Base-by-base conservation (phyloP, 2,797 vertebrate genomes). In the Simalia tracyae region DNA sequence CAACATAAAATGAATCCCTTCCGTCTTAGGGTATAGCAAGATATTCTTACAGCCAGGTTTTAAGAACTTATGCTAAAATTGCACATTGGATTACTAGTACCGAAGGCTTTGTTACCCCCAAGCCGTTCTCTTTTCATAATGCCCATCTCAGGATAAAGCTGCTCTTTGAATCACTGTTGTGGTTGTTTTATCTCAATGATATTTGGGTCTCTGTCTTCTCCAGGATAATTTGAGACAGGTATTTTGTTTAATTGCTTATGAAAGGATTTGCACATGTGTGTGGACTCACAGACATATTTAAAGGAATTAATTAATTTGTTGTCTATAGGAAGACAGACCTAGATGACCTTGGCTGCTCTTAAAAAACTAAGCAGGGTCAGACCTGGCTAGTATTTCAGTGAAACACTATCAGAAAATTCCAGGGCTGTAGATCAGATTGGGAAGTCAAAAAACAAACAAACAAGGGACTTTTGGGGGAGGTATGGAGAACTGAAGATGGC, bases 231-330 rank as follows among this genome's bases (percentile, higher is more conserved):
- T 2, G 28, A 46, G 28, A 0, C 9, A 90, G 22, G 50, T 89
- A 59, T 31, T 89, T 89, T 66, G 84, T 42, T 15, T 60, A 26
- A n/a, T 63, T 63, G 60, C 22, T 86, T 86, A 64, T 26, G 19
- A 61, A 86, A 57, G 85, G 24, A 63, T 92, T 46, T 85, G n/a
- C 8, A 81, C 11, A 7, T 2, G 2, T 72, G 15, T 36, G 14
- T 72, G 14, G 5, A 72, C 91, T 95, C 91, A 54, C 50, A 72
- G 60, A 81, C 12, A 31, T 56, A 88, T 31, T 87, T 87, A 88
- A 90, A 17, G 46, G 64, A 68, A 84, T 42, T 56, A 90, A 11
- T 64, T 68, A 9, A 22, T 89, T 72, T 57, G 22, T 72, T n/a
- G 50, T 22, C 31, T 81, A 11, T 36, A 72, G 31, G 68, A 76